Base-by-base conservation (phyloP, 2,888 invertebrate genomes). In the Pristionchus fissidentatus region DNA sequence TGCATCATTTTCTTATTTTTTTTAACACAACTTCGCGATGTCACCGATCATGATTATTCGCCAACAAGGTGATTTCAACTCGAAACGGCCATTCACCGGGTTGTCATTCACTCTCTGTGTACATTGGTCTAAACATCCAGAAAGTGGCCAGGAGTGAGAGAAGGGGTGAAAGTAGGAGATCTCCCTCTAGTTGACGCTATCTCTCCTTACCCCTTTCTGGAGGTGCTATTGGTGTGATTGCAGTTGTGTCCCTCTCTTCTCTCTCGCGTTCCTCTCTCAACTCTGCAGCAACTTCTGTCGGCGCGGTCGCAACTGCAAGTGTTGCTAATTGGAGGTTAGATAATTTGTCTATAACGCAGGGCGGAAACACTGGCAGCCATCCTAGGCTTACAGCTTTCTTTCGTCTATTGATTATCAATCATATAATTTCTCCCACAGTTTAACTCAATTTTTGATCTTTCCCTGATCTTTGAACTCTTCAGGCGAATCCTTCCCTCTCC, bases 401-500 rank as follows among this genome's bases (percentile, higher is more conserved):
- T 8, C n/a, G 8, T n/a, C n/a, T 55, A 4, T 22, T 4, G 22
- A 55, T 19, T 55, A 4, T 55, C 22, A 15, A 55, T 55, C 3
- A 7, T 55, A n/a, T 46, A 15, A 46, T 10, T 10, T 46, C 46
- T 46, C 46, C 15, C 7, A 10, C 46, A 15, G 46, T 46, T 46
- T 7, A 7, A 46, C n/a, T 10, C 46, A 46, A 46, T 46, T 10
- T 46, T 46, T 15, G 7, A n/a, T n/a, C n/a, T n/a, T n/a, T n/a
- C 7, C 46, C 7, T 15, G 15, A 46, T 10, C 7, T 46, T 19
- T 75, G 10, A 22, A 7, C 49, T 29, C 32, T n/a, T 57, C 57
- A 80, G 80, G 82, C 38, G 82, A 82, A 38, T 29, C 66, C n/a
- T 82, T 82, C 70, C 82, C 82, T 3, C 82, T 82, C 46, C 13